These are phyloP conservation scores for Coreius guichenoti DNA, from an alignment of 2,797 vertebrate species.

Conservation along the genomic window DNA sequence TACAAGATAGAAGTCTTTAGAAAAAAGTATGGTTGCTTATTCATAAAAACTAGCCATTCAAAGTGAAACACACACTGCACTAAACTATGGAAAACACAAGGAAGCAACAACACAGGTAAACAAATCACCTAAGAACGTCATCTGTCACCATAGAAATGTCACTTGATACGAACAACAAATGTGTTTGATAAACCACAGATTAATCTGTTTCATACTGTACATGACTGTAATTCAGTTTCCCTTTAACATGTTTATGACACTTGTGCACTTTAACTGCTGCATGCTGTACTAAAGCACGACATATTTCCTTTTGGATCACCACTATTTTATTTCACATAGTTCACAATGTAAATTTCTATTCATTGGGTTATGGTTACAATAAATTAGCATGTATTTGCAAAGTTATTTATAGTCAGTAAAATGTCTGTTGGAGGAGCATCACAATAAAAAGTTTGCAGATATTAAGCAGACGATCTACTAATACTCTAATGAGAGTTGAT, in stretches of 20 bases:
- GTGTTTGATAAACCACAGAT: not conserved
- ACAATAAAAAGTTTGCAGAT: not conserved
- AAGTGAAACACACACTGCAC: not conserved
- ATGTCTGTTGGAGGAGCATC: not conserved
- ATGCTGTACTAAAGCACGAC: not conserved
- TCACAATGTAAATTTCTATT: not conserved
- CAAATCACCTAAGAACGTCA: not conserved
- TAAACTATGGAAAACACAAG: not conserved
- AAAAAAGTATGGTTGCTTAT: not conserved
- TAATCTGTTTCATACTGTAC: not conserved
- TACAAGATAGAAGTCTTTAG: not conserved
- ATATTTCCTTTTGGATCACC: no score
- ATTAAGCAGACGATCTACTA: no score
- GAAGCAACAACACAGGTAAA: not conserved
- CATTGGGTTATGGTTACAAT: no score
- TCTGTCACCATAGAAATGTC: not conserved
- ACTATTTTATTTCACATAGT: not conserved
- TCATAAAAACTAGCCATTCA: not conserved
- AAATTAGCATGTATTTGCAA: not conserved
- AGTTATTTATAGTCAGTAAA: not conserved
- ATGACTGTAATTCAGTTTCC: not conserved
- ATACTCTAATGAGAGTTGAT: no score
- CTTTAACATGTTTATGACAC: not conserved
- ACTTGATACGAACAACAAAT: not conserved
- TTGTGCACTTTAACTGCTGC: not conserved